Evolutionary conservation across 1,140 invertebrate genomes (phyloP).

Genomic region (Lethocerus indicus): DNA sequence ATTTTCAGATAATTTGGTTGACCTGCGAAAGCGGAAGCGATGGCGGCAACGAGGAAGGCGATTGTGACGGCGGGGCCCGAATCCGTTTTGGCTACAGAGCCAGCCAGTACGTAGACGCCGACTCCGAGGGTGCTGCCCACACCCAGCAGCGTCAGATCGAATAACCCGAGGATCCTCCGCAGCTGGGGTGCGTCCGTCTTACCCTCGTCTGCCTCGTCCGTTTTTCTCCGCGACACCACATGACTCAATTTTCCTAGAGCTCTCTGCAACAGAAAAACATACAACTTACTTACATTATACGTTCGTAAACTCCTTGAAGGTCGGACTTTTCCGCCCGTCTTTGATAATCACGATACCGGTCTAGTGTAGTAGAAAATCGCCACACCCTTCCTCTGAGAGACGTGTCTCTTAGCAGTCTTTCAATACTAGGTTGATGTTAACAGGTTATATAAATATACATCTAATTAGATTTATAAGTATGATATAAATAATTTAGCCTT

Average conservation of each 20-base stretch:
- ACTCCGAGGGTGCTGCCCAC: constrained; percentile 78
- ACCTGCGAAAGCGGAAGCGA: constrained; percentile 80
- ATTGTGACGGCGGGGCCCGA: constrained; percentile 75
- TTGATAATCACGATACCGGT: no score
- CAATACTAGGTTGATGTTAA: no score
- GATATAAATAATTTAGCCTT: no score
- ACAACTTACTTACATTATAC: neutral
- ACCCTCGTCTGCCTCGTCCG: neutral
- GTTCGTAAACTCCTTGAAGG: no score
- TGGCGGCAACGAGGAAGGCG: constrained; percentile 74
- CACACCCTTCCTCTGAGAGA: no score
- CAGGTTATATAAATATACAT: no score
- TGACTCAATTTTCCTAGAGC: neutral
- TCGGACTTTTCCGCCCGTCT: no score
- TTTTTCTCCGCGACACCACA: constrained; percentile 8
- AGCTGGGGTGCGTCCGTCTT: constrained; percentile 39
- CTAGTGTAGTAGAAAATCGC: no score
- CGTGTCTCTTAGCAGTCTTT: no score
- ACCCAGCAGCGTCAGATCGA: constrained; percentile 66
- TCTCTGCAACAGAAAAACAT: constrained; percentile 5
- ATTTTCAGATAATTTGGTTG: constrained; percentile 19
- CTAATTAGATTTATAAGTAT: no score
- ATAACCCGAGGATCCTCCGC: constrained; percentile 49
- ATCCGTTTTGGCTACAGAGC: constrained; percentile 63
- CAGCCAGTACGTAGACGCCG: constrained; percentile 82